Evolutionary conservation across 2,113 vertebrate genomes (phyloP).

Genomic region (Blennius ocellaris): DNA sequence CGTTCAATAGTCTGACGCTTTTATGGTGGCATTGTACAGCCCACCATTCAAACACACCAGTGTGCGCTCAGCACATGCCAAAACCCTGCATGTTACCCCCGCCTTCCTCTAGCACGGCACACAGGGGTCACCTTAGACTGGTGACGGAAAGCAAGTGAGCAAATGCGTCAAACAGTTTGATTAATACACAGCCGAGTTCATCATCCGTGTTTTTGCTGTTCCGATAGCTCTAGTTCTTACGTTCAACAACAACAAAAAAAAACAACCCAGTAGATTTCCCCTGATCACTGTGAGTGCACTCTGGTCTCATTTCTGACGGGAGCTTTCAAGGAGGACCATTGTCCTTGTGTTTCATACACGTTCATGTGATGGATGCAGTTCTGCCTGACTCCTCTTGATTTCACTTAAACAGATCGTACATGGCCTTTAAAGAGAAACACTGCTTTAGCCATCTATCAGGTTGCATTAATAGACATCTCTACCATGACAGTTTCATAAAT

Average conservation of each 20-base stretch:
- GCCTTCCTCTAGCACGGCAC: conserved; percentile 2
- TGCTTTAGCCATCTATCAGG: background rate
- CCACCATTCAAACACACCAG: conserved; percentile 60
- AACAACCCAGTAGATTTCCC: background rate
- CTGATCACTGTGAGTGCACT: background rate
- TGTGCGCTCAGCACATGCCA: conserved; percentile 25
- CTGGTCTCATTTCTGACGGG: background rate
- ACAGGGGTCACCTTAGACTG: conserved; percentile 37
- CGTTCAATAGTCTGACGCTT: conserved; percentile 69
- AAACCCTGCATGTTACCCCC: conserved; percentile 5
- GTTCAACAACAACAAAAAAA: background rate
- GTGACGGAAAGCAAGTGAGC: background rate
- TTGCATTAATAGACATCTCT: background rate
- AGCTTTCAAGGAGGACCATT: conserved; percentile 6
- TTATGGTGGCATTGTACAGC: conserved; percentile 63
- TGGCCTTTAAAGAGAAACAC: conserved; percentile 2
- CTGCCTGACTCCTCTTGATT: conserved; percentile 18
- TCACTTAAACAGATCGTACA: background rate
- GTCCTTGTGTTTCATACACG: conserved; percentile 5
- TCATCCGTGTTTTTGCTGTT: background rate
- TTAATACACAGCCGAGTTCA: background rate
- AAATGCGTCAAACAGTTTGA: conserved; percentile 1
- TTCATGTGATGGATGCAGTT: conserved; percentile 1
- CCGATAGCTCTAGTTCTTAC: background rate
- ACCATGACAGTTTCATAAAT: background rate